phyloP scores from a whole-genome alignment of 1,140 invertebrate species.

The Aphelinus certus region DNA sequence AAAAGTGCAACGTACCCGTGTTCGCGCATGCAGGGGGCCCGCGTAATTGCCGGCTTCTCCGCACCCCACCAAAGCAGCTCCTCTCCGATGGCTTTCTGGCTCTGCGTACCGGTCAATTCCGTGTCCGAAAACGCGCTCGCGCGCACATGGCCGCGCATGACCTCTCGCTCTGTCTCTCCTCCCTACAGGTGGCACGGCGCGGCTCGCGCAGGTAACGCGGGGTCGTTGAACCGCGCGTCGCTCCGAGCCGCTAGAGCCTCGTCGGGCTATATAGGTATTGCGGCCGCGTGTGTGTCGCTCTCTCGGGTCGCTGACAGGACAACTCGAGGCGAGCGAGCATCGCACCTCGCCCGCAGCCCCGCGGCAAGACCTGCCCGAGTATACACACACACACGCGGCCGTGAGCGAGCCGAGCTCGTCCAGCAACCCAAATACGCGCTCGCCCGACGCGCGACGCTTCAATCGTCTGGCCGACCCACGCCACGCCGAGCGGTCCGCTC shows the following conservation, averaged over 20 bases:
- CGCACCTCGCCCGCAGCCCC: not conserved
- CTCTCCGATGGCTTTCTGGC: too few species aligned
- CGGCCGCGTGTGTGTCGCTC: not conserved
- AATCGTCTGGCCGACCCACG: too few species aligned
- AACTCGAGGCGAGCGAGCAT: too few species aligned
- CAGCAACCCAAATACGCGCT: too few species aligned
- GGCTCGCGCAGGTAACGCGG: not conserved
- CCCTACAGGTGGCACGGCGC: slow-evolving; percentile 48
- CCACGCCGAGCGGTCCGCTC: too few species aligned
- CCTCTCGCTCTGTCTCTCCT: slow-evolving; percentile 34
- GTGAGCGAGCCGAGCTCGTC: too few species aligned
- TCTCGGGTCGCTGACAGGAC: not conserved
- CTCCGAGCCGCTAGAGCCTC: not conserved
- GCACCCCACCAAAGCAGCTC: slow-evolving; percentile 16
- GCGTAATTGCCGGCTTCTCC: slow-evolving; percentile 40
- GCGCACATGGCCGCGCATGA: slow-evolving; percentile 38
- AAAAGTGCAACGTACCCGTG: slow-evolving; percentile 34
- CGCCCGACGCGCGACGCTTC: too few species aligned
- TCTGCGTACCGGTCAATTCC: too few species aligned
- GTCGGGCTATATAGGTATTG: not conserved
- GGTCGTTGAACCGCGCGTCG: slow-evolving; percentile 28
- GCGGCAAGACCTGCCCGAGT: too few species aligned
- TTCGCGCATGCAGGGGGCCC: slow-evolving; percentile 1
- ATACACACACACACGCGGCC: too few species aligned
- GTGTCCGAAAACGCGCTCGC: not conserved